Base-by-base conservation (phyloP, 2,888 invertebrate genomes). In the Spodoptera littoralis region DNA sequence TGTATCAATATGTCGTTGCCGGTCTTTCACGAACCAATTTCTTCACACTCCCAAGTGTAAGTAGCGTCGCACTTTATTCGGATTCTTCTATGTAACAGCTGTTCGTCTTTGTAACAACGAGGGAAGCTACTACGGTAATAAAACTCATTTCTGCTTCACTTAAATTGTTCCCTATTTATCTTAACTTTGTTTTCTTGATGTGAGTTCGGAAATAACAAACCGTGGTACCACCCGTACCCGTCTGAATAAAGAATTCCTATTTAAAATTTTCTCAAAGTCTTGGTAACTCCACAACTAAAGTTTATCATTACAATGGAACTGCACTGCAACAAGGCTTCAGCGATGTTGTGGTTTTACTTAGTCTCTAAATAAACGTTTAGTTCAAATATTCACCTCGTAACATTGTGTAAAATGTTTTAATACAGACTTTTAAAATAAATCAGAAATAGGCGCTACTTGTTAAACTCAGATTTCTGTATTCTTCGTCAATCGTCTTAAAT, bases 1-100 rank as follows among this genome's bases (percentile, higher is more conserved):
- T 79, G 69, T 74, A 76, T 71, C 72, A 71, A 80, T 73, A 71
- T 59, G 66, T 74, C 66, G 70, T 70, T 56, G 52, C 63, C 65
- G 64, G 60, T 73, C 62, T 73, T 70, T 73, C 67, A 60, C 41
- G 69, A 73, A 72, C 69, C 72, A 70, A 76, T 80, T 73, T 72
- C 72, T 69, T 72, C 69, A 68, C 76, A 67, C 60, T 68, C 62
- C 64, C 58, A 44, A 66, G 66, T 76, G 69, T 73, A 70, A 79
- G 70, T 70, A 54, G 69, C 47, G 54, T 46, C 65, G 68, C 70
- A 68, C 67, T 76, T 73, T 75, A 61, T 77, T 62, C 56, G 64
- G 61, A 76, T 73, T 76, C 64, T 65, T 73, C 60, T 45, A 65
- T 27, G 70, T 57, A 74, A 72, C 80, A 75, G 75, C 69, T 79